Conservation (phyloP, 1,140 invertebrate genomes). For the Parasteatoda tepidariorum region DNA sequence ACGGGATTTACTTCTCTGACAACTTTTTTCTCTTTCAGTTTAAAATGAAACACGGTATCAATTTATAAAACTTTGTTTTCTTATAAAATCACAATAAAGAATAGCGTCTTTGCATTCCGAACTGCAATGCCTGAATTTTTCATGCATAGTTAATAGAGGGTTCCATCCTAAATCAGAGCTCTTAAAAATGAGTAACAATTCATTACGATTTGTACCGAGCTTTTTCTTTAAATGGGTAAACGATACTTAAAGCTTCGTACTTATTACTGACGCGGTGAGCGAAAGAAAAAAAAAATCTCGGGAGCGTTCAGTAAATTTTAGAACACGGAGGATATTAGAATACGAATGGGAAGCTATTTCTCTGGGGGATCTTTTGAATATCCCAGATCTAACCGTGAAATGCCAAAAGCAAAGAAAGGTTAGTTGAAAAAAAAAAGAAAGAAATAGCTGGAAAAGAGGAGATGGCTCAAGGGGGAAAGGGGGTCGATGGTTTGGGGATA, state of each 20-base stretch:
- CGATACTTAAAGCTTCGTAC: not conserved
- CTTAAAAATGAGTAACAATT: not conserved
- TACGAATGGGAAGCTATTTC: slow-evolving; percentile 12
- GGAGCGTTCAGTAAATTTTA: not conserved
- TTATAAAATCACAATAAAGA: no score
- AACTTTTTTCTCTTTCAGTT: no score
- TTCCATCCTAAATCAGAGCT: not conserved
- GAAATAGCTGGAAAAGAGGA: not conserved
- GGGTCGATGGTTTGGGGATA: no score
- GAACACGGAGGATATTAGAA: slow-evolving; percentile 6
- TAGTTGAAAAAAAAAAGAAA: no score
- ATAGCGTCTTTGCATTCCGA: no score
- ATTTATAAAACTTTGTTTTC: no score
- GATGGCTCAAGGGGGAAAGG: not conserved
- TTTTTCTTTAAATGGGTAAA: not conserved
- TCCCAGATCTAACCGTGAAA: slow-evolving; percentile 19
- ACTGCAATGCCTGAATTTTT: not conserved
- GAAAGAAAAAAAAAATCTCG: not conserved
- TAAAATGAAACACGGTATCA: no score
- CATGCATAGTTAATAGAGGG: not conserved
- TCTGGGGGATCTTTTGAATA: not conserved
- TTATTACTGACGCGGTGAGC: not conserved
- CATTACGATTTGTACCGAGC: not conserved
- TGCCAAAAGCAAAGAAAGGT: not conserved
- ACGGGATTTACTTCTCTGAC: no score